Evolutionary conservation across 2,888 invertebrate genomes (phyloP).

Genomic region (Harpalus rufipes): DNA sequence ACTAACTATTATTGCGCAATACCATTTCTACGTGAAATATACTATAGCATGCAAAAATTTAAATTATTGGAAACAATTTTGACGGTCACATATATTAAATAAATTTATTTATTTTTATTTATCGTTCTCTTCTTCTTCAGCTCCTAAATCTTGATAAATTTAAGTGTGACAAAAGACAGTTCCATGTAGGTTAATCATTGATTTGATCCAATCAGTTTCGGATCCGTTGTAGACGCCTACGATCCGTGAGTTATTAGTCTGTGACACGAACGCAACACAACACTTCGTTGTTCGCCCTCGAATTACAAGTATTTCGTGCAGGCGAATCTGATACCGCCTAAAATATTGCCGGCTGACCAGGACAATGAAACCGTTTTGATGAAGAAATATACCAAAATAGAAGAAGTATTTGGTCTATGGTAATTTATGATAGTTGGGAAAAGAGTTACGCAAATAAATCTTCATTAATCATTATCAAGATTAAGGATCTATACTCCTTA

Average conservation of each 20-base stretch:
- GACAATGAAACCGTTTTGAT: background rate
- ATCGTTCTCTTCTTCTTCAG: too few species aligned
- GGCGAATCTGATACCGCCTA: conserved; percentile 18
- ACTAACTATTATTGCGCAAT: background rate
- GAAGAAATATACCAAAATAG: background rate
- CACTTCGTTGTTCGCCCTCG: background rate
- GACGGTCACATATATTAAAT: too few species aligned
- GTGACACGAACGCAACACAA: conserved; percentile 26
- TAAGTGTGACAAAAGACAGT: too few species aligned
- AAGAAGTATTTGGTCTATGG: background rate
- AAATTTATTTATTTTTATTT: too few species aligned
- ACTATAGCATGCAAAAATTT: too few species aligned
- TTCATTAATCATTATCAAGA: conserved; percentile 39
- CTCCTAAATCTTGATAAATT: too few species aligned
- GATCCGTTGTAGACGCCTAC: conserved; percentile 43
- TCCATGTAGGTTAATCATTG: conserved; percentile 46
- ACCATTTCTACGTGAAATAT: too few species aligned
- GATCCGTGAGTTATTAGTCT: conserved; percentile 54
- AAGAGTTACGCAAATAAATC: conserved; percentile 6
- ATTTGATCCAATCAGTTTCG: conserved; percentile 56
- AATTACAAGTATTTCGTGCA: background rate
- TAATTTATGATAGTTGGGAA: too few species aligned
- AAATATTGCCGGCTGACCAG: background rate
- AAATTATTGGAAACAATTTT: too few species aligned
- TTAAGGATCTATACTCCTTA: conserved; percentile 14